Evolutionary conservation across 2,888 invertebrate genomes (phyloP).

Genomic region (Oscheius sp.): DNA sequence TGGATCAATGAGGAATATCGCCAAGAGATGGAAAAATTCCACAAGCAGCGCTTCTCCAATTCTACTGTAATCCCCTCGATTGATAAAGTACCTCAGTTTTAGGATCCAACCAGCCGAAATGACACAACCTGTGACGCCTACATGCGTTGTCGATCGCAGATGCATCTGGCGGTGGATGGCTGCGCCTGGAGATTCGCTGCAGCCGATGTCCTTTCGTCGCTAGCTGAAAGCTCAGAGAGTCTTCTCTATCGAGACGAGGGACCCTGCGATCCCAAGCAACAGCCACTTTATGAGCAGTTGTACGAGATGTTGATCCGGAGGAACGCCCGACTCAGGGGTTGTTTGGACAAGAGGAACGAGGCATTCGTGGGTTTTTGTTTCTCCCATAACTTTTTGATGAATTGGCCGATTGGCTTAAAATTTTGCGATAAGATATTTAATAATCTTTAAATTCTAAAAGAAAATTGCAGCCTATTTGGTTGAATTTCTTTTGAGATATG

Average conservation of each 20-base stretch:
- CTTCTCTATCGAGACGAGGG: slow-evolving; percentile 56
- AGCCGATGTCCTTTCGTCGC: slow-evolving; percentile 43
- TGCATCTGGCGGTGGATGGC: slow-evolving; percentile 60
- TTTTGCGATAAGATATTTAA: not conserved
- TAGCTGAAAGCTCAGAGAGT: slow-evolving; percentile 56
- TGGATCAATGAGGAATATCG: slow-evolving; percentile 47
- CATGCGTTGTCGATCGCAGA: slow-evolving; percentile 56
- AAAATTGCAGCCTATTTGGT: no score
- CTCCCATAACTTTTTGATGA: not conserved
- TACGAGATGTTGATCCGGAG: slow-evolving; percentile 53
- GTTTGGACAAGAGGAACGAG: slow-evolving; percentile 48
- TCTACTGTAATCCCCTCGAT: not conserved
- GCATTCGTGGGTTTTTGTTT: slow-evolving; percentile 42
- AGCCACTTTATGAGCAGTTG: slow-evolving; percentile 43
- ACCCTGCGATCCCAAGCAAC: slow-evolving; percentile 47
- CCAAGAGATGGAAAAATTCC: slow-evolving; percentile 48
- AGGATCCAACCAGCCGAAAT: slow-evolving; percentile 32
- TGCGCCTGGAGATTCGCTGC: slow-evolving; percentile 55
- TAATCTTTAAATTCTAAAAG: no score
- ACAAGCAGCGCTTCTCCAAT: slow-evolving; percentile 29
- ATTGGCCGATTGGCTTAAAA: no score
- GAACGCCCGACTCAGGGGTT: slow-evolving; percentile 48
- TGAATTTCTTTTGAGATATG: no score
- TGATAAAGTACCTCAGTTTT: not conserved
- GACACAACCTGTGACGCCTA: slow-evolving; percentile 57